These are phyloP conservation scores for Solea senegalensis DNA, from an alignment of 2,113 vertebrate species.

Conservation along the genomic window DNA sequence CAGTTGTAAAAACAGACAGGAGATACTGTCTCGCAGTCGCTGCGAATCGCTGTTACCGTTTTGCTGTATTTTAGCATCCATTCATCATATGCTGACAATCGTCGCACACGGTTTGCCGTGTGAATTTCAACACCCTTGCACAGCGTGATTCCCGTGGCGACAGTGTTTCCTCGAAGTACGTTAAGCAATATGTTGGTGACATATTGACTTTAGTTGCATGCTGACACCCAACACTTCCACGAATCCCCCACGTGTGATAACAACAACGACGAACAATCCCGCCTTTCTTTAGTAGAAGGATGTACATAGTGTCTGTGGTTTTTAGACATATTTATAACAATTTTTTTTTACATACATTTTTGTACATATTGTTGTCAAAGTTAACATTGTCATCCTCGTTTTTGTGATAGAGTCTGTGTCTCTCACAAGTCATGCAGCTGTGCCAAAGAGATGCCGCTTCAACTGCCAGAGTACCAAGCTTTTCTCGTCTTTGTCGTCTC, in stretches of 20 bases:
- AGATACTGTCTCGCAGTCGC: slow-evolving; percentile 12
- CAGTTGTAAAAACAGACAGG: slow-evolving; percentile 38
- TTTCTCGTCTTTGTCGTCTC: slow-evolving; percentile 8
- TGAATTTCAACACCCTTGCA: neutral
- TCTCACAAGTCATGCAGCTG: slow-evolving; percentile 82
- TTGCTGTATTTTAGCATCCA: slow-evolving; percentile 28
- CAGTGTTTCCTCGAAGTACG: slow-evolving; percentile 5
- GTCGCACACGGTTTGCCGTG: neutral
- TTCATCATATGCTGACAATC: slow-evolving; percentile 40
- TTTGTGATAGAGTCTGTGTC: slow-evolving; percentile 70
- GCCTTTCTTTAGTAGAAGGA: slow-evolving; percentile 70
- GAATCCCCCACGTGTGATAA: slow-evolving; percentile 43
- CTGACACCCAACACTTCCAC: slow-evolving; percentile 41
- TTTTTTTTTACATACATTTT: slow-evolving; percentile 90
- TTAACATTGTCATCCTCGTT: slow-evolving; percentile 87
- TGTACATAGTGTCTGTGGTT: slow-evolving; percentile 83
- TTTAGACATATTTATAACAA: slow-evolving; percentile 85
- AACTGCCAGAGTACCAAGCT: slow-evolving; percentile 54
- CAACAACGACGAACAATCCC: slow-evolving; percentile 46
- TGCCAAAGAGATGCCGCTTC: slow-evolving; percentile 85
- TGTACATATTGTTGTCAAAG: slow-evolving; percentile 92
- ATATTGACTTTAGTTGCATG: slow-evolving; percentile 48
- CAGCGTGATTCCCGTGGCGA: neutral
- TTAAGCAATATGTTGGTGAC: slow-evolving; percentile 47
- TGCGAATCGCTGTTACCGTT: neutral